Conservation (phyloP, 1,140 invertebrate species). For the Leptonema lineaticorne region DNA sequence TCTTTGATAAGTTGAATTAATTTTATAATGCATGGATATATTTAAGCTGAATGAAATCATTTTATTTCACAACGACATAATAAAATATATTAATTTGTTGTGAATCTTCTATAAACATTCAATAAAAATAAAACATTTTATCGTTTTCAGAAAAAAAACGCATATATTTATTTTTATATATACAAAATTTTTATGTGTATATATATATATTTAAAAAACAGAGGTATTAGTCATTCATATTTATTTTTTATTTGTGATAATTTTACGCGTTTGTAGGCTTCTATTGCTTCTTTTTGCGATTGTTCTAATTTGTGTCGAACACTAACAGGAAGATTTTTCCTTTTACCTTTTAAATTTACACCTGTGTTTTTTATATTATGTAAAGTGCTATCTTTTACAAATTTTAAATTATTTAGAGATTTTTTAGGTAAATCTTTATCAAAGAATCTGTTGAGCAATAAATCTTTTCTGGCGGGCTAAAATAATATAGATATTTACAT, state of each 20-base stretch:
- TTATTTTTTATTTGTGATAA: conserved; percentile 13
- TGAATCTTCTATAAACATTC: too few species aligned
- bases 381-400: background rate
- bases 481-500: background rate
- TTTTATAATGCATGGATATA: too few species aligned
- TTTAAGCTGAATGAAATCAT: too few species aligned
- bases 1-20: too few species aligned
- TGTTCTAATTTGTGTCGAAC: conserved; percentile 59
- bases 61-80: too few species aligned
- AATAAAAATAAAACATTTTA: too few species aligned
- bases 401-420: conserved; percentile 11
- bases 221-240: too few species aligned
- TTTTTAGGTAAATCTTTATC: conserved; percentile 37
- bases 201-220: too few species aligned
- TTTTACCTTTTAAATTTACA: conserved; percentile 53
- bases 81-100: too few species aligned
- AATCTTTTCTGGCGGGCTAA: conserved; percentile 58
- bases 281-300: conserved; percentile 59
- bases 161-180: too few species aligned
- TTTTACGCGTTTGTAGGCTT: conserved; percentile 61
- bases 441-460: conserved; percentile 59
- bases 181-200: too few species aligned
- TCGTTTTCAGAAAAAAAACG: too few species aligned
- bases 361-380: conserved; percentile 35
- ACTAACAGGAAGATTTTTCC: conserved; percentile 55